Base-by-base conservation (phyloP, 2,113 vertebrate species). In the Eonycteris spelaea region DNA sequence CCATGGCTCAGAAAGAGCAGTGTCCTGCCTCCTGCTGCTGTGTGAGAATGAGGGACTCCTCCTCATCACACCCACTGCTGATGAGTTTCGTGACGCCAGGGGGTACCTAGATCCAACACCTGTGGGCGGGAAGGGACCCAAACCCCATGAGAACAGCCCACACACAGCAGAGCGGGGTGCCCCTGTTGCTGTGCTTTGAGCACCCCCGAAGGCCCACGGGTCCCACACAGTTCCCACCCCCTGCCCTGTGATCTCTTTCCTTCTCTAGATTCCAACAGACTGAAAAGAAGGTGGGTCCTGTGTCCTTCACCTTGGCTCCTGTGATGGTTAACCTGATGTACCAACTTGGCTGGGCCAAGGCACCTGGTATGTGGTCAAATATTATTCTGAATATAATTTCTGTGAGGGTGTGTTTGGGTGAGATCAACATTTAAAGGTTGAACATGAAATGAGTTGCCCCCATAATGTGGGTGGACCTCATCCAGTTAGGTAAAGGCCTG, bases 221-320 rank as follows among this genome's bases (percentile, higher is more conserved):
- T 1, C 24, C 6, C 7, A 18, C 12, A 5, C 2, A 2, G 82
- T 63, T 21, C 43, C 57, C 14, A 53, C 0, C 0, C 12, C 65
- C 21, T 53, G 22, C 35, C 35, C 40, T 6, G 6, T 12, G 74
- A 4, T 11, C 9, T 13, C 38, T 6, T 68, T 51, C 73, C n/a
- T 48, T 55, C 43, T 30, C 86, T 26, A 22, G 9, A 84, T 59
- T n/a, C 75, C 77, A n/a, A 12, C 5, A 79, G 55, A 24, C 15
- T 3, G 28, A n/a, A 22, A 26, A 1, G 22, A 33, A 75, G 35
- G 35, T 26, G 18, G 57, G 14, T 13, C 48, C 70, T 24, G 35
- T 1, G n/a, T 28, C 43, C 84, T 88, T 71, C 5, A 0, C 51
- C 71, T 55, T 18, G 33, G 35, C 10, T 86, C 51, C 51, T 16